Evolutionary conservation across 2,888 invertebrate species (phyloP).

Genomic region (Nudaria mundana): DNA sequence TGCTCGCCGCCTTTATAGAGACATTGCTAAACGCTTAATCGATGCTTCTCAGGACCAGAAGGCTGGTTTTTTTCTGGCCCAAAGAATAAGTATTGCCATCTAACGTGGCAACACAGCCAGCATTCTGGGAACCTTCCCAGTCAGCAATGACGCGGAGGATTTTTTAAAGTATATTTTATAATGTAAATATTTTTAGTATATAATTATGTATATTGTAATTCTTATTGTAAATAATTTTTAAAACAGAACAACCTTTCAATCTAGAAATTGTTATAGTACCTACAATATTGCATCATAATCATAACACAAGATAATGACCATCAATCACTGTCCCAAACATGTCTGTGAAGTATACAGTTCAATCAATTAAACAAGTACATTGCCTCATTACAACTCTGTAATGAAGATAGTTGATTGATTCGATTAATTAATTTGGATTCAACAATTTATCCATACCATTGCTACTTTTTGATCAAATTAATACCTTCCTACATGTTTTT

Average conservation of each 20-base stretch:
- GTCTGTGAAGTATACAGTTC: conserved; percentile 14
- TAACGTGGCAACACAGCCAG: too few relatives aligned
- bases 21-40: too few relatives aligned
- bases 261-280: neutral
- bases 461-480: neutral
- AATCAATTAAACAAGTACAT: conserved; percentile 1
- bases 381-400: neutral
- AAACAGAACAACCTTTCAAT: conserved; percentile 1
- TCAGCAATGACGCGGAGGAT: too few relatives aligned
- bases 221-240: too few relatives aligned
- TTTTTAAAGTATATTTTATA: too few relatives aligned
- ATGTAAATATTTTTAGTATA: too few relatives aligned
- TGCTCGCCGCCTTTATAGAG: too few relatives aligned
- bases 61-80: too few relatives aligned
- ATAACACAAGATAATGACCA: conserved; percentile 4
- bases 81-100: too few relatives aligned
- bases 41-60: too few relatives aligned
- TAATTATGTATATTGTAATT: too few relatives aligned
- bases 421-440: neutral
- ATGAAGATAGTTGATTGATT: conserved; percentile 1
- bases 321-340: conserved; percentile 28
- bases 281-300: neutral
- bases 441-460: neutral
- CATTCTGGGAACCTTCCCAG: too few relatives aligned
- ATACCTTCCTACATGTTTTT: neutral